These are phyloP conservation scores for Pomacea maculata DNA, from an alignment of 1,140 invertebrate genomes.

Conservation along the genomic window DNA sequence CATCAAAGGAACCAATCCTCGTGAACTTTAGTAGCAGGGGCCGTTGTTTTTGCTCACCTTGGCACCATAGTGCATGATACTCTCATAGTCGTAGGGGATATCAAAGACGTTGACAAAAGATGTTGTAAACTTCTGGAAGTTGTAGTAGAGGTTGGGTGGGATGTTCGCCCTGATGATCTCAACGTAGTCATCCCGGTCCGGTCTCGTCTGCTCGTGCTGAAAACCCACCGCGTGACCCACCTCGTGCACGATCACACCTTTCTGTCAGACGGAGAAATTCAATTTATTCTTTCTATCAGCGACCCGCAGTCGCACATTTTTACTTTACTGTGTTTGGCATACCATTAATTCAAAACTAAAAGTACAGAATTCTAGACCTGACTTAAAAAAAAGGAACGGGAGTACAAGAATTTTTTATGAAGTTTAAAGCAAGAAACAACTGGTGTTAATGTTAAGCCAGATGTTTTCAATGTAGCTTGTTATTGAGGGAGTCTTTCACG, in stretches of 20 bases:
- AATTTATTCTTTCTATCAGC: neutral
- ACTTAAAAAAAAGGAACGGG: neutral
- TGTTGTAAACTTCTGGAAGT: constrained; percentile 93
- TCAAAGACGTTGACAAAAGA: constrained; percentile 94
- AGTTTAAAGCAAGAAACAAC: no score
- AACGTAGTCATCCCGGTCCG: constrained; percentile 63
- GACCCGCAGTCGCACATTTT: no score
- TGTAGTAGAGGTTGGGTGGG: constrained; percentile 74
- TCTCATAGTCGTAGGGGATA: constrained; percentile 86
- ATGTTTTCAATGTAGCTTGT: neutral
- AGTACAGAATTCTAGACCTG: neutral
- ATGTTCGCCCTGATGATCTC: constrained; percentile 55
- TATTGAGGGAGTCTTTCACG: neutral
- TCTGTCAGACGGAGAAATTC: constrained; percentile 23
- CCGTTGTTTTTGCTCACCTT: constrained; percentile 27
- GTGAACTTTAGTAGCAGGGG: no score
- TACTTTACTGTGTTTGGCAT: neutral
- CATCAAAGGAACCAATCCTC: neutral
- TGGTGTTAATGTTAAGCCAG: neutral
- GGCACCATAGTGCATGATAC: constrained; percentile 92
- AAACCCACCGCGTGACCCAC: constrained; percentile 71
- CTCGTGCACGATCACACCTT: constrained; percentile 49
- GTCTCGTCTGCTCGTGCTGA: constrained; percentile 65
- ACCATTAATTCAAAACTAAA: neutral
- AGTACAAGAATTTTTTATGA: no score